These are phyloP conservation scores for Aspidiotus destructor DNA, from an alignment of 2,888 invertebrate genomes.

Conservation along the genomic window DNA sequence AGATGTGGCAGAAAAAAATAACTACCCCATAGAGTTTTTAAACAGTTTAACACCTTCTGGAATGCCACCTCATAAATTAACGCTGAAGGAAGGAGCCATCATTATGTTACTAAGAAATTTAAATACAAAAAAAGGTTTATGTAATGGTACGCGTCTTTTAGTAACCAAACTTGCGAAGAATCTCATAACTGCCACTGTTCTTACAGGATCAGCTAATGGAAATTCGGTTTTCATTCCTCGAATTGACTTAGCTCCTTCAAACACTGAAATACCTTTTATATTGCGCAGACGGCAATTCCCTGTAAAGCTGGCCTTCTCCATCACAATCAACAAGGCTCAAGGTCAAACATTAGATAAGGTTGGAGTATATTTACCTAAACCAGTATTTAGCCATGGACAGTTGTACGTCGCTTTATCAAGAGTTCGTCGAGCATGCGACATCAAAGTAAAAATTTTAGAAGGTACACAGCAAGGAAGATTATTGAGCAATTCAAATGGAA, in stretches of 20 bases:
- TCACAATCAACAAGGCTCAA: not conserved
- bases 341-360: conserved; percentile 26
- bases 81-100: not conserved
- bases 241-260: not conserved
- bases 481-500: conserved; percentile 34
- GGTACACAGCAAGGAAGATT: too few relatives aligned
- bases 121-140: not conserved
- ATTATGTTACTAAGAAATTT: conserved; percentile 3
- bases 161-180: not conserved
- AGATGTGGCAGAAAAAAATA: not conserved
- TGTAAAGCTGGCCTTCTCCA: not conserved
- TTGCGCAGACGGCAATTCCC: conserved; percentile 3
- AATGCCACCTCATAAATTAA: not conserved
- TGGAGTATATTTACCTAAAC: too few relatives aligned
- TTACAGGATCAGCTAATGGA: not conserved
- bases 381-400: too few relatives aligned
- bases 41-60: conserved; percentile 3
- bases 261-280: not conserved
- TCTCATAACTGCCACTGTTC: not conserved
- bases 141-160: not conserved
- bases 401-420: too few relatives aligned
- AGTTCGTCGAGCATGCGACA: too few relatives aligned
- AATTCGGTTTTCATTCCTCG: not conserved
- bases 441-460: too few relatives aligned
- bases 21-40: not conserved